Percentiles rank a stretch among this genome's conserved stretches.
Evolutionary conservation across 2,113 vertebrate species (phyloP).

Genomic region (Opisthocomus hoazin): DNA sequence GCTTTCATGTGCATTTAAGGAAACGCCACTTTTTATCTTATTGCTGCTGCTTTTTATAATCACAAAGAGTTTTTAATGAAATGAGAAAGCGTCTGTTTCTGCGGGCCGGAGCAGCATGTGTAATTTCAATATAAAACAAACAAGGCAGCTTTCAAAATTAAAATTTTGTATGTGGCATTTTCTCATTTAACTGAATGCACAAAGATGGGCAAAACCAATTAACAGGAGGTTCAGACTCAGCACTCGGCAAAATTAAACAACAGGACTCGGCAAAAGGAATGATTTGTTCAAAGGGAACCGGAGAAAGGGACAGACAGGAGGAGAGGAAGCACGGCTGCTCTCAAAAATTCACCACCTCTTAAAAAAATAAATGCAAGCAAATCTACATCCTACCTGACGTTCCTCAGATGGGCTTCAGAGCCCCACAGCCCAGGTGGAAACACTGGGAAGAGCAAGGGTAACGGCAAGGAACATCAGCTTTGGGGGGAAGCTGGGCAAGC

Average conservation of each 20-base stretch:
- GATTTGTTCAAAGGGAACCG: neutral
- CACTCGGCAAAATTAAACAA: slow-evolving; percentile 70
- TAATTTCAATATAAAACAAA: slow-evolving; percentile 79
- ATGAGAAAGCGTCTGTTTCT: slow-evolving; percentile 70
- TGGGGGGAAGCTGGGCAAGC: neutral
- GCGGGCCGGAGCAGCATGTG: slow-evolving; percentile 40
- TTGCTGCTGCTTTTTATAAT: slow-evolving; percentile 71
- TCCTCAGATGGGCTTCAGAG: neutral
- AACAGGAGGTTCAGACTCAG: slow-evolving; percentile 63
- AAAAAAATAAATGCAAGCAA: neutral
- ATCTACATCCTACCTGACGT: neutral
- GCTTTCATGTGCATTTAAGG: slow-evolving; percentile 54
- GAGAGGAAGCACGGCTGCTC: neutral
- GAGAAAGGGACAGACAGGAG: neutral
- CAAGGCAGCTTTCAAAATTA: slow-evolving; percentile 75
- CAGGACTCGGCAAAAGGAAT: slow-evolving; percentile 21
- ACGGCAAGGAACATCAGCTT: fast-evolving
- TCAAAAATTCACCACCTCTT: neutral
- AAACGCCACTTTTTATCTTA: slow-evolving; percentile 71
- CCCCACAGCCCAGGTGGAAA: neutral
- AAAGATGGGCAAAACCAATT: slow-evolving; percentile 77
- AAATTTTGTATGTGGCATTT: slow-evolving; percentile 73
- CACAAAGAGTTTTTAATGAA: slow-evolving; percentile 77
- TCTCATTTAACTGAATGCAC: slow-evolving; percentile 69
- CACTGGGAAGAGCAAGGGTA: neutral